These are phyloP conservation scores for Euplagia quadripunctaria DNA, from an alignment of 2,888 invertebrate genomes.

Conservation along the genomic window DNA sequence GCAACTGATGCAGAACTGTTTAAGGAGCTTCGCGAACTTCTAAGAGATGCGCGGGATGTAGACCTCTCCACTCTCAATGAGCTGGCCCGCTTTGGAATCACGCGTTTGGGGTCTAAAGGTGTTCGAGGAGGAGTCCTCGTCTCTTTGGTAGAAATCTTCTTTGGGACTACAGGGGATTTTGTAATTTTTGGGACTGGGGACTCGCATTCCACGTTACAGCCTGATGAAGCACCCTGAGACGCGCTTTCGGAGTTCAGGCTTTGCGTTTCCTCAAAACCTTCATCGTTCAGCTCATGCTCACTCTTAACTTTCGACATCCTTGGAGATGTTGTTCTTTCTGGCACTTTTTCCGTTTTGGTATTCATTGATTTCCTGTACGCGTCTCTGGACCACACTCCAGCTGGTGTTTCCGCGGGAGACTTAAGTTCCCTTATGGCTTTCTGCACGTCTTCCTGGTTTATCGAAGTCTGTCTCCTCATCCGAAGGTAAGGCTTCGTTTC, in stretches of 20 bases:
- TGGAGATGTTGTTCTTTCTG: slow-evolving; percentile 77
- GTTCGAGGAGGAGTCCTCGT: slow-evolving; percentile 75
- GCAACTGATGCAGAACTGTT: slow-evolving; percentile 94
- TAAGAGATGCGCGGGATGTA: slow-evolving; percentile 92
- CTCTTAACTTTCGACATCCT: slow-evolving; percentile 85
- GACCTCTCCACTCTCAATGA: slow-evolving; percentile 91
- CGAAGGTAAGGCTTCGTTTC: slow-evolving; percentile 82
- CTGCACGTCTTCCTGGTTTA: slow-evolving; percentile 91
- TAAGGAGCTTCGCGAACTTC: slow-evolving; percentile 94
- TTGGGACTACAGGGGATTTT: slow-evolving; percentile 77
- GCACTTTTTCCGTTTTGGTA: slow-evolving; percentile 65
- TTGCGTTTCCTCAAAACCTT: slow-evolving; percentile 96
- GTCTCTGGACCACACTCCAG: slow-evolving; percentile 88
- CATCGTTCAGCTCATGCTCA: slow-evolving; percentile 93
- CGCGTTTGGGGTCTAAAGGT: slow-evolving; percentile 71
- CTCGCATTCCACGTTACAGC: slow-evolving; percentile 90
- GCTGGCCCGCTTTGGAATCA: slow-evolving; percentile 71
- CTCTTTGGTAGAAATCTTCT: slow-evolving; percentile 85
- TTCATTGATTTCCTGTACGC: slow-evolving; percentile 75
- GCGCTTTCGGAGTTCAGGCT: slow-evolving; percentile 95
- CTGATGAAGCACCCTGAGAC: slow-evolving; percentile 94
- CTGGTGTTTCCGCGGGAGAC: slow-evolving; percentile 88
- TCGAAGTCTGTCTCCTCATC: slow-evolving; percentile 89
- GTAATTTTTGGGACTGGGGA: slow-evolving; percentile 81
- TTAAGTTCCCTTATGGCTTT: slow-evolving; percentile 90